Evolutionary conservation across 2,888 invertebrate genomes (phyloP).

Genomic region (Brachypalpus laphriformis): DNA sequence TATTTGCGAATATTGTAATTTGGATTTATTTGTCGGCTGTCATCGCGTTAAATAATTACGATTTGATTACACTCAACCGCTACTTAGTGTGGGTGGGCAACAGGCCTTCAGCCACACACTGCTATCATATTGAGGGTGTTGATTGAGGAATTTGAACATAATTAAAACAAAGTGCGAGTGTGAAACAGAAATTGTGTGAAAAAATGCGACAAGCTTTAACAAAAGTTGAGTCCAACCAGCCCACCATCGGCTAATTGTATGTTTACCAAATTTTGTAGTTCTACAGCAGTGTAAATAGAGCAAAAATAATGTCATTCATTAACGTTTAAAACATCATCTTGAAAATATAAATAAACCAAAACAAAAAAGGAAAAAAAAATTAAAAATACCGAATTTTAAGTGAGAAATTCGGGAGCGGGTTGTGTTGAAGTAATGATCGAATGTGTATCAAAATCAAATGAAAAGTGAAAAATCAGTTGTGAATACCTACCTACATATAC

Average conservation of each 20-base stretch:
- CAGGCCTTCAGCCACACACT: constrained; percentile 22
- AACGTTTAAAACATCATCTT: neutral
- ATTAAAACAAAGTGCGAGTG: constrained; percentile 30
- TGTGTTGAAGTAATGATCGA: too few relatives aligned
- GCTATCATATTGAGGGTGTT: constrained; percentile 28
- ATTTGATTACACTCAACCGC: constrained; percentile 18
- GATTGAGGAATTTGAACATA: constrained; percentile 20
- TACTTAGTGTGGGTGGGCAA: constrained; percentile 11
- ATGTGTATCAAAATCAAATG: neutral
- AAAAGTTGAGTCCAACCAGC: constrained; percentile 23
- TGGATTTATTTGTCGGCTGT: neutral
- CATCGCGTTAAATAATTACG: constrained; percentile 28
- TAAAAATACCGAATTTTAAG: neutral
- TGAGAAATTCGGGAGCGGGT: neutral
- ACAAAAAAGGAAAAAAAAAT: neutral
- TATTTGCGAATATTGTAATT: constrained; percentile 3
- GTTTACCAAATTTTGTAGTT: constrained; percentile 32
- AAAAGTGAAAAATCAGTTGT: constrained; percentile 17
- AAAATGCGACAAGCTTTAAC: constrained; percentile 32
- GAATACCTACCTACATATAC: too few relatives aligned
- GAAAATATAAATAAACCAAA: neutral
- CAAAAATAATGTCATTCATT: neutral
- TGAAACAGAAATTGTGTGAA: neutral
- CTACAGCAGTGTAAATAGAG: constrained; percentile 25
- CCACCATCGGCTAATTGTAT: constrained; percentile 12